These are phyloP conservation scores for Wiebesia pumilae DNA, from an alignment of 1,140 invertebrate species.

Conservation along the genomic window DNA sequence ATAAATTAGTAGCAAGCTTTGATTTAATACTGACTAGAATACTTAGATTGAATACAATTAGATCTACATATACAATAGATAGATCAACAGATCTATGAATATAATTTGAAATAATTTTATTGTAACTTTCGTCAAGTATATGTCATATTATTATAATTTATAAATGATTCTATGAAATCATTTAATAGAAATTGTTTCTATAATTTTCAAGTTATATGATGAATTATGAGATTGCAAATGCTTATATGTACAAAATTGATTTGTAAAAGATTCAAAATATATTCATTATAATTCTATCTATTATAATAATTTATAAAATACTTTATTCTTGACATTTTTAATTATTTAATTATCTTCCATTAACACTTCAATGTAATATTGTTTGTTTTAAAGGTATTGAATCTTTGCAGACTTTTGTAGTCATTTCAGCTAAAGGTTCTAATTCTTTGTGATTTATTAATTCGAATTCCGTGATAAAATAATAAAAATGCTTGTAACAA, in stretches of 20 bases:
- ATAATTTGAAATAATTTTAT: conserved; percentile 28
- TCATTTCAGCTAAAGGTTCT: conserved; percentile 90
- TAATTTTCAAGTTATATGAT: not conserved
- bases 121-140: not conserved
- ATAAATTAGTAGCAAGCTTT: conserved; percentile 38
- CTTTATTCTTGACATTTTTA: not conserved
- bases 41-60: conserved; percentile 29
- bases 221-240: conserved; percentile 13
- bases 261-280: conserved; percentile 22
- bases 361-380: conserved; percentile 56
- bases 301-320: not conserved
- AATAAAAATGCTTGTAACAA: conserved; percentile 98
- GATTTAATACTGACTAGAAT: conserved; percentile 57
- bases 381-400: conserved; percentile 55
- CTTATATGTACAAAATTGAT: conserved; percentile 43
- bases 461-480: conserved; percentile 93
- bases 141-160: not conserved
- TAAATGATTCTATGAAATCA: conserved; percentile 12
- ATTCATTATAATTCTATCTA: conserved; percentile 20
- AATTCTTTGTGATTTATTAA: conserved; percentile 90
- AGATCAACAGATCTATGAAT: conserved; percentile 29
- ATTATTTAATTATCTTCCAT: conserved; percentile 64
- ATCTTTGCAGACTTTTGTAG: conserved; percentile 81
- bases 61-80: not conserved
- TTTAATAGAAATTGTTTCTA: not conserved